Evolutionary conservation across 2,888 invertebrate species (phyloP).

Genomic region (Trachelus troglodyta): DNA sequence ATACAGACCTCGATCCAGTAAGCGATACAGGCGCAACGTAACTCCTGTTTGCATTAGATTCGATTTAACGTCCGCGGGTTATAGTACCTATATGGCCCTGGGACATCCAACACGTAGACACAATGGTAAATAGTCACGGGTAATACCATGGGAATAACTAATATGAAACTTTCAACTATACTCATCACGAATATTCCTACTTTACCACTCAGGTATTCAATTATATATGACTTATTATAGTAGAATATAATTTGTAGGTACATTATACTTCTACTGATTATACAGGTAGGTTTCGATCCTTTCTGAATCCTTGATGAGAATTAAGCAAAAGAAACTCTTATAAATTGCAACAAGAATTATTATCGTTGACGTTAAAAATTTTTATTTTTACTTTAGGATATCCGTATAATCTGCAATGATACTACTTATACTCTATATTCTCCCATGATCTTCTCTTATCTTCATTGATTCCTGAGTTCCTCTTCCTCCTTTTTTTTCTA

Average conservation of each 20-base stretch:
- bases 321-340: too few relatives aligned
- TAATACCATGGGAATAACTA: background rate
- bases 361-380: background rate
- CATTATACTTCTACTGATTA: background rate
- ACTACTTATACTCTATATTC: background rate
- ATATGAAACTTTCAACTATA: background rate
- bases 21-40: background rate
- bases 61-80: background rate
- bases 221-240: background rate
- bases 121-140: background rate
- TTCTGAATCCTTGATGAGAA: too few relatives aligned
- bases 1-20: background rate
- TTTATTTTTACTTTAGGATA: too few relatives aligned
- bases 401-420: background rate
- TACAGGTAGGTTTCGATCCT: background rate
- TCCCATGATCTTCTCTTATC: background rate
- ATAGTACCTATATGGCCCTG: background rate
- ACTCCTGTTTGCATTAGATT: background rate
- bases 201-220: background rate
- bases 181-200: background rate
- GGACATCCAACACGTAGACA: background rate
- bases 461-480: background rate
- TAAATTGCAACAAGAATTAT: background rate
- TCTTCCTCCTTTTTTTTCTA: background rate
- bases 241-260: background rate